Evolutionary conservation across 1,140 invertebrate species (phyloP), one percentile per base, ranked within the genome.

Genomic region (Atta cephalotes): DNA sequence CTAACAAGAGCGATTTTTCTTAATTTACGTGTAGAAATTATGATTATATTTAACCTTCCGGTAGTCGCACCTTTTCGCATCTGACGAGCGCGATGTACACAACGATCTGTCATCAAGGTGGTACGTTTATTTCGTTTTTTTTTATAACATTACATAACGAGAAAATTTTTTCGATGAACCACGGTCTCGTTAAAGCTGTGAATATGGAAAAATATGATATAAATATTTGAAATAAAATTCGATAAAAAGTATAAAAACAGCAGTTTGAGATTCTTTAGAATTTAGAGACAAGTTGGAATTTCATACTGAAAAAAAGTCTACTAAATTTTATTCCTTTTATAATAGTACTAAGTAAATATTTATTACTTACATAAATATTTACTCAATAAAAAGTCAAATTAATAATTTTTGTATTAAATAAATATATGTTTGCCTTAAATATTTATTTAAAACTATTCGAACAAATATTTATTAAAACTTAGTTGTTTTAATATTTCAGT

Each of bases 11-110:
- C 6, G 39, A 25, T 49, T 51, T 70, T 70, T 51, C 39, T 25
- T 51, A 70, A 70, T 70, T 70, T 45, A 14, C 65, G 21, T 70
- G 66, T 70, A 51, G 21, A 51, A 70, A 70, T 70, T 51, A 70
- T 70, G 21, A 51, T 70, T 70, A 16, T 51, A 25, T 25, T 70
- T 70, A 70, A 70, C 66, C 66, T 70, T 70, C 39, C 66, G n/a
- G n/a, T 14, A n/a, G 10, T 68, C 35, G 35, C 65, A 39, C 35
- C 65, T 68, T 12, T 39, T 21, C 18, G 35, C 39, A 49, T 70
- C 14, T 28, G 66, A 25, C 21, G 12, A 70, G 39, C 12, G 45
- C 10, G 21, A 70, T 21, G 66, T 39, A 51, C 21, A 21, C 12
- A 21, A 14, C 39, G 66, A 70, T 21, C 3, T 51, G 14, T 70